phyloP scores from a whole-genome alignment of 1,140 invertebrate genomes.

The Drosophila kikkawai region DNA sequence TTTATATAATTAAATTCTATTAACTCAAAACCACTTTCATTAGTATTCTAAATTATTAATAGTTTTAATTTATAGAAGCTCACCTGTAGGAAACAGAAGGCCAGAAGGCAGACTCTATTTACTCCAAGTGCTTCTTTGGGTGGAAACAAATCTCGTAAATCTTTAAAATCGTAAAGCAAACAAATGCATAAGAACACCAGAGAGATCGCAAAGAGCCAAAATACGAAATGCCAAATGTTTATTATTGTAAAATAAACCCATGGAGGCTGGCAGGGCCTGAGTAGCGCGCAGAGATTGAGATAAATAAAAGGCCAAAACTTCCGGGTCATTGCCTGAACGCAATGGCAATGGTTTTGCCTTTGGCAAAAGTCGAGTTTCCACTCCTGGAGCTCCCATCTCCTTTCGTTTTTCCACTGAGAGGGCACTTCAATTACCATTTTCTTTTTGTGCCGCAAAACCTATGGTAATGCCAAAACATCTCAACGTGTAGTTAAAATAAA shows the following conservation, averaged over 20 bases:
- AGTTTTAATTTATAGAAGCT: slow-evolving; percentile 2
- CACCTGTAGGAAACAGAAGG: slow-evolving; percentile 29
- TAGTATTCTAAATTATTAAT: neutral
- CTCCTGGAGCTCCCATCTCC: neutral
- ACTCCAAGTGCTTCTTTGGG: slow-evolving; percentile 28
- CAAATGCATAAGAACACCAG: slow-evolving; percentile 48
- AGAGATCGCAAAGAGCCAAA: slow-evolving; percentile 40
- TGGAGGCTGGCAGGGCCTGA: slow-evolving; percentile 17
- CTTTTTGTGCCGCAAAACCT: slow-evolving; percentile 28
- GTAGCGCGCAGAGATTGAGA: slow-evolving; percentile 41
- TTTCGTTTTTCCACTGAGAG: neutral
- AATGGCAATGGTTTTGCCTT: slow-evolving; percentile 1
- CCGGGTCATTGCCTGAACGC: slow-evolving; percentile 62
- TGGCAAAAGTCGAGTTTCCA: slow-evolving; percentile 16
- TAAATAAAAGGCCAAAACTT: slow-evolving; percentile 66
- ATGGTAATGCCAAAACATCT: slow-evolving; percentile 20
- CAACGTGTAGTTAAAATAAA: slow-evolving; percentile 43
- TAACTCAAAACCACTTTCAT: no score
- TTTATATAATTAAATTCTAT: neutral
- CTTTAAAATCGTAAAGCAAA: slow-evolving; percentile 78
- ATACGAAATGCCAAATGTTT: slow-evolving; percentile 63
- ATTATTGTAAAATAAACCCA: slow-evolving; percentile 69
- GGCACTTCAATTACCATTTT: slow-evolving; percentile 44
- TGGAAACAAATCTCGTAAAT: slow-evolving; percentile 67
- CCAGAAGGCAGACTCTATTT: slow-evolving; percentile 23